Evolutionary conservation across 2,888 invertebrate genomes (phyloP), one percentile per base, ranked within the genome.

Genomic region (Oscheius myriophilus): DNA sequence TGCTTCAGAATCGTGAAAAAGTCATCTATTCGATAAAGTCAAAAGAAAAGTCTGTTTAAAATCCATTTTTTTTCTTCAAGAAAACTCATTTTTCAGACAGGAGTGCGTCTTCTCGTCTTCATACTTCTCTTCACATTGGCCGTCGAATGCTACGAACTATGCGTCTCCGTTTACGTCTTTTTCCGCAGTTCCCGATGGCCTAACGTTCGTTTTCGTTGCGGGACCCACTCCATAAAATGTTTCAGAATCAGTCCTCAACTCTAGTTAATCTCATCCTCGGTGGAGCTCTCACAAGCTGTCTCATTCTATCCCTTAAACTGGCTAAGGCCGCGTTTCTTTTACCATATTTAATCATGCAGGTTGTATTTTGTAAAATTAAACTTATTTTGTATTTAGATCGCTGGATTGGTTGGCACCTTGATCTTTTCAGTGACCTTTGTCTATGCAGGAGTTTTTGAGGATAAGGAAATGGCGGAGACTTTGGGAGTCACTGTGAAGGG

Each of bases 91-190:
- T 16, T 65, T 14, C 23, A 66, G 66, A 66, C 66, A 26, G 66
- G 66, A 1, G 57, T 66, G 3, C 55, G 66, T 9, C 57, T 66
- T 6, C 43, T 66, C 18, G 49, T 66, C 18, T 66, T 57, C 33
- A 39, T 66, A 0, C 58, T 66, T 7, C 33, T 39, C 4, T 57
- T 66, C 16, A 66, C 66, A 1, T 25, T 66, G 14, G 23, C 45
- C 14, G 33, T 58, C 16, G 66, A 66, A n/a, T 49, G 46, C 23
- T 66, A 66, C 39, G 57, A 66, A 18, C 58, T 66, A 14, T 57
- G 55, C n/a, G 66, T 66, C 1, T 33, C 66, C 18, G 21, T 49
- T 4, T 49, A 49, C 49, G n/a, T 49, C 33, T 33, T 33, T 9
- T 33, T 33, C 33, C 3, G 33, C 3, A 33, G 33, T 9, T 33